A percentile compares a stretch with the other conserved stretches of the same genome.
phyloP scores from a whole-genome alignment of 2,113 vertebrate genomes.

The Oreochromis niloticus region DNA sequence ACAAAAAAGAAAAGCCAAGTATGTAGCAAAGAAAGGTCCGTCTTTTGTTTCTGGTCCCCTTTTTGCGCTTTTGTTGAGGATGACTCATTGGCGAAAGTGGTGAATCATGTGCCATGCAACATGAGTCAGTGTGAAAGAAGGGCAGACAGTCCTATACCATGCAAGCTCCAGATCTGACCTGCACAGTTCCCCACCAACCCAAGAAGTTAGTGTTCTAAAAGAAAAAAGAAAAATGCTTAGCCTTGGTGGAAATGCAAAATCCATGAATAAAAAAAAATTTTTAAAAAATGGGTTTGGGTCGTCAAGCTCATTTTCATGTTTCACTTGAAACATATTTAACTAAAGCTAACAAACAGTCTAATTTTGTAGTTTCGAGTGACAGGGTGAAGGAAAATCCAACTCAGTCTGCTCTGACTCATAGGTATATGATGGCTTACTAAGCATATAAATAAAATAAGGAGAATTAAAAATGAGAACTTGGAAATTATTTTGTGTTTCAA shows the following conservation, averaged over 20 bases:
- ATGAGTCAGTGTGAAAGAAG: conserved; percentile 63
- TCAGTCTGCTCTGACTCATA: conserved; percentile 37
- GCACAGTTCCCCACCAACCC: conserved; percentile 9
- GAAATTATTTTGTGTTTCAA: background rate
- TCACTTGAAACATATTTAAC: background rate
- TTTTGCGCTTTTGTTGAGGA: conserved; percentile 50
- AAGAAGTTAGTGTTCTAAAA: background rate
- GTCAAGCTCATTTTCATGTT: background rate
- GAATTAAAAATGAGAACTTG: conserved; percentile 42
- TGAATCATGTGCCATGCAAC: conserved; percentile 60
- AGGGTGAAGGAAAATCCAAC: background rate
- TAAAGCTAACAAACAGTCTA: background rate
- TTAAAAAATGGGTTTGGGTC: background rate
- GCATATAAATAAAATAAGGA: conserved; percentile 10
- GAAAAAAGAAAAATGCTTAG: background rate
- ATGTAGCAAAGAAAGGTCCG: background rate
- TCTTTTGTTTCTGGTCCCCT: conserved; percentile 20
- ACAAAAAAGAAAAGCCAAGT: background rate
- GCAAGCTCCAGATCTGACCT: conserved; percentile 36
- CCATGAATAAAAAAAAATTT: background rate
- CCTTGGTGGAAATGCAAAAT: background rate
- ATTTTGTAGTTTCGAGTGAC: background rate
- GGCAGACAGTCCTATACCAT: conserved; percentile 10
- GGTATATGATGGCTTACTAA: background rate
- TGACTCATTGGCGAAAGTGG: conserved; percentile 70